A percentile compares a stretch with the other conserved stretches of the same genome.
Evolutionary conservation across 2,888 invertebrate genomes (phyloP).

Genomic region (Trichopoda pennipes): DNA sequence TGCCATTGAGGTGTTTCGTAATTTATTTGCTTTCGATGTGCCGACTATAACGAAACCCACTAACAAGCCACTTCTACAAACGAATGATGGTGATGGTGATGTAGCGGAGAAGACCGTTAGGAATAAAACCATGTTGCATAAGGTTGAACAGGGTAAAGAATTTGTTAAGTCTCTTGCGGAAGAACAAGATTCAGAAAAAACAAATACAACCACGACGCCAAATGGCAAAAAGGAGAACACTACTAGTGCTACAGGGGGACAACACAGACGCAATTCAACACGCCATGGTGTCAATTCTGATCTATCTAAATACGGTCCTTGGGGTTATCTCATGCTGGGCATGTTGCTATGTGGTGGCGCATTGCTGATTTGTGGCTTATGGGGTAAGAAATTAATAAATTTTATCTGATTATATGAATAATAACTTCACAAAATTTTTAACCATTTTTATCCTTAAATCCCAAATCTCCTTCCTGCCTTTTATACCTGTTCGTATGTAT

Average conservation of each 20-base stretch:
- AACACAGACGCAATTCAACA: conserved; percentile 77
- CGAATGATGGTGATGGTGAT: conserved; percentile 4
- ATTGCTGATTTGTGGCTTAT: conserved; percentile 86
- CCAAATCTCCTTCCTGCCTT: not conserved
- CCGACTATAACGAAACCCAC: conserved; percentile 71
- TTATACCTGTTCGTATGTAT: not conserved
- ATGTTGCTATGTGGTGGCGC: conserved; percentile 87
- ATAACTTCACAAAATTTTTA: not conserved
- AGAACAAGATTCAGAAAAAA: conserved; percentile 36
- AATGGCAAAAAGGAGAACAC: conserved; percentile 47
- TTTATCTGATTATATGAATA: not conserved
- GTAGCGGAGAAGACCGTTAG: not conserved
- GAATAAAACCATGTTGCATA: conserved; percentile 72
- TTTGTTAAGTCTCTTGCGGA: conserved; percentile 12
- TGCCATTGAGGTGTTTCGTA: conserved; percentile 79
- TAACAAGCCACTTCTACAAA: conserved; percentile 15
- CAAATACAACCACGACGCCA: conserved; percentile 1
- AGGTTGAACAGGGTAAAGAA: conserved; percentile 71
- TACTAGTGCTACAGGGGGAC: conserved; percentile 57
- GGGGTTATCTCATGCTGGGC: conserved; percentile 88
- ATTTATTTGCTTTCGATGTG: conserved; percentile 78
- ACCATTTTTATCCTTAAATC: conserved; percentile 28
- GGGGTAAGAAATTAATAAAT: conserved; percentile 82
- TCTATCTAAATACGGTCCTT: conserved; percentile 87
- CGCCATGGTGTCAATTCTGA: conserved; percentile 82